phyloP scores from a whole-genome alignment of 2,113 vertebrate genomes.

The Crypturellus undulatus region DNA sequence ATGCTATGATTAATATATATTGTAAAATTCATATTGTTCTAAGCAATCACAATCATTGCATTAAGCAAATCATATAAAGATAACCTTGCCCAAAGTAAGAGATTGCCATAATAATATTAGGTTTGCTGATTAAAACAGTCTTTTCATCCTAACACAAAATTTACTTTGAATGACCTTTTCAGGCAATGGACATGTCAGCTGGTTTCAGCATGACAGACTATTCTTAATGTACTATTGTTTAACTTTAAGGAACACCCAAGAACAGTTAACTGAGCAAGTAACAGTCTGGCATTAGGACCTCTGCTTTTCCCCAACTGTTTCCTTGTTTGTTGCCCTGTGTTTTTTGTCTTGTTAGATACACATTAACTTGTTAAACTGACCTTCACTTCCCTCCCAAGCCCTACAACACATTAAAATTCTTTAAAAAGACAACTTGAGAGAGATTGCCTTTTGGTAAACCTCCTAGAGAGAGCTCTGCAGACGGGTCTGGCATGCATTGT shows the following conservation, averaged over 20 bases:
- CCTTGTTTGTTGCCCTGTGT: not conserved
- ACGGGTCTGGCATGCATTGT: conserved; percentile 42
- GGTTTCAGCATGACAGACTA: not conserved
- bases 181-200: conserved; percentile 7
- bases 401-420: conserved; percentile 47
- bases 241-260: conserved; percentile 16
- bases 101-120: not conserved
- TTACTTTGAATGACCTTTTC: conserved; percentile 18
- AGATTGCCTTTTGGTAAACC: conserved; percentile 50
- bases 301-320: not conserved
- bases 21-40: not conserved
- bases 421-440: conserved; percentile 52
- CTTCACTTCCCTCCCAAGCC: conserved; percentile 31
- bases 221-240: conserved; percentile 29
- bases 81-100: not conserved
- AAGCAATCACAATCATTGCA: not conserved
- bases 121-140: conserved; percentile 38
- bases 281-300: not conserved
- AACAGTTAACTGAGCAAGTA: conserved; percentile 6
- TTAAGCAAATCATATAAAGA: not conserved
- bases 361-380: conserved; percentile 48
- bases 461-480: conserved; percentile 10
- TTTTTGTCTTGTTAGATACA: conserved; percentile 52
- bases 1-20: conserved; percentile 7
- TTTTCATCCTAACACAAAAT: conserved; percentile 14